Evolutionary conservation across 30 jellyfish, hydroid and myxozoan species (phyloP).

Genomic region (Aurelia sp.): DNA sequence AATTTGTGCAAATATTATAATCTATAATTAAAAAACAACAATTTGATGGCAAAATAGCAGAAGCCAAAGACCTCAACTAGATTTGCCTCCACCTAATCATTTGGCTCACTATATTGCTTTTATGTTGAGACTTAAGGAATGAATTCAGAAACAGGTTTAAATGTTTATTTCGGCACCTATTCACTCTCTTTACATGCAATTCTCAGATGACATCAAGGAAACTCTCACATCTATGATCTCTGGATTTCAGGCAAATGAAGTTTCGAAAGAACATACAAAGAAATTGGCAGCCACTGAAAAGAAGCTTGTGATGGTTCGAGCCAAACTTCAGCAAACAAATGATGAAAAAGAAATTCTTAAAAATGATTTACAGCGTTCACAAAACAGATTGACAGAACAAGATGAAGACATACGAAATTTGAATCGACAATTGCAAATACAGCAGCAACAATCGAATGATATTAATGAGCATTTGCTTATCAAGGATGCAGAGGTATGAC

Average conservation of each 20-base stretch:
- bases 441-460: conserved; percentile 71
- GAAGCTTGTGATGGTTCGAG: conserved; percentile 45
- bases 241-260: conserved; percentile 55
- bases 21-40: no score
- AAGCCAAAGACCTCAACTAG: no score
- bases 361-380: conserved; percentile 72
- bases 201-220: no score
- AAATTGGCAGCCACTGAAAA: conserved; percentile 76
- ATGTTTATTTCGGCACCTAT: no score
- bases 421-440: conserved; percentile 47
- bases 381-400: conserved; percentile 70
- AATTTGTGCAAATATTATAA: no score
- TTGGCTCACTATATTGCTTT: no score
- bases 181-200: no score
- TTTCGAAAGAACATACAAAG: conserved; percentile 48
- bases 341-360: conserved; percentile 57
- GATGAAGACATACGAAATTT: conserved; percentile 50
- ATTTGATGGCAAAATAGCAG: no score
- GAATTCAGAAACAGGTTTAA: no score
- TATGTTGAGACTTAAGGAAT: no score
- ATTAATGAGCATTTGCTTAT: conserved; percentile 71
- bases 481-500: conserved; percentile 87
- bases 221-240: no score
- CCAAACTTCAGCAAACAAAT: conserved; percentile 52
- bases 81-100: no score